phyloP scores from a whole-genome alignment of 2,797 vertebrate species.

The Oceanodroma leucorhoa region DNA sequence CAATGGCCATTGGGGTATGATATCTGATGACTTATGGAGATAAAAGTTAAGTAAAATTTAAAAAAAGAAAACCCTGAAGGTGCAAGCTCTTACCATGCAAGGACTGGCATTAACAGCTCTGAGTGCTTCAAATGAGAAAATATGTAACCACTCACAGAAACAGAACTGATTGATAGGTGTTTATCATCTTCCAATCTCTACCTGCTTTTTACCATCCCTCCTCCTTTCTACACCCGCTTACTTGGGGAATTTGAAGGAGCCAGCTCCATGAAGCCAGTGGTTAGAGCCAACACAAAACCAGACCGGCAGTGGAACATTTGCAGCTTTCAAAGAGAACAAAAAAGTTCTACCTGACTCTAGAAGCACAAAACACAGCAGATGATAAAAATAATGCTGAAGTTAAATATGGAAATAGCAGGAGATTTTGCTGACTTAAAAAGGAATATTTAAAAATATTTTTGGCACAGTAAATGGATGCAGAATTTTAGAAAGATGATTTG shows the following conservation, averaged over 20 bases:
- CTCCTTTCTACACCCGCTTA: neutral
- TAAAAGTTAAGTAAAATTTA: neutral
- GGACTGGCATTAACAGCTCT: neutral
- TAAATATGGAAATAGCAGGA: constrained; percentile 6
- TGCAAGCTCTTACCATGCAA: neutral
- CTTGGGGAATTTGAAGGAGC: neutral
- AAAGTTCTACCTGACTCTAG: neutral
- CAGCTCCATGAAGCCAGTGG: neutral
- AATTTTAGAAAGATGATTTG: neutral
- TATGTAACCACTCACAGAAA: neutral
- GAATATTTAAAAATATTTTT: constrained; percentile 22
- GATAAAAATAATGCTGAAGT: constrained; percentile 1
- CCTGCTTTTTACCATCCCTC: neutral
- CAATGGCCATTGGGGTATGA: neutral
- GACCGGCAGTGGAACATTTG: neutral
- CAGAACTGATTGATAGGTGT: neutral
- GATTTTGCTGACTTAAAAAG: neutral
- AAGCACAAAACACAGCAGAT: neutral
- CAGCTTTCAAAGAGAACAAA: neutral
- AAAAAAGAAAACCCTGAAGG: neutral
- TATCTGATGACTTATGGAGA: neutral
- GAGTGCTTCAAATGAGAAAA: neutral
- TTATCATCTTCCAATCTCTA: neutral
- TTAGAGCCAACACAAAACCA: neutral
- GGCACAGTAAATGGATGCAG: neutral